Percentiles rank a stretch among this genome's conserved stretches.
Evolutionary conservation across 1,140 invertebrate genomes (phyloP).

Genomic region (Araneus ventricosus): DNA sequence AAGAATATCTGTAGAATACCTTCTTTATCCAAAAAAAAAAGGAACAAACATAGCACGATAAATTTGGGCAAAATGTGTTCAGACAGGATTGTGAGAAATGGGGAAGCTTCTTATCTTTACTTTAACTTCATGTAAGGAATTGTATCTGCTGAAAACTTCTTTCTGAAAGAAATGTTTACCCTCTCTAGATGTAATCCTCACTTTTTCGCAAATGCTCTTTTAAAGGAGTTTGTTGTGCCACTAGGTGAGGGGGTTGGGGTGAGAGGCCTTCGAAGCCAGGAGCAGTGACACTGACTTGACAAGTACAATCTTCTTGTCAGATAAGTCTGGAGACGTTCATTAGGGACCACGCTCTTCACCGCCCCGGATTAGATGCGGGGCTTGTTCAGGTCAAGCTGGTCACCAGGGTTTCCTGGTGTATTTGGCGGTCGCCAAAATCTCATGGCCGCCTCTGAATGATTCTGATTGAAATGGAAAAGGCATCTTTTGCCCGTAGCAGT

Average conservation of each 20-base stretch:
- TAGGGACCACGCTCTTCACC: constrained; percentile 66
- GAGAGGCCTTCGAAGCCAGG: neutral
- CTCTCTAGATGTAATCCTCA: neutral
- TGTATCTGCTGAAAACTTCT: constrained; percentile 6
- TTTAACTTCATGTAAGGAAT: neutral
- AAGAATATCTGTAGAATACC: too few species aligned
- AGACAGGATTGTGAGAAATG: too few species aligned
- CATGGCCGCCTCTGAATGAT: neutral
- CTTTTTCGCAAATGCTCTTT: constrained; percentile 29
- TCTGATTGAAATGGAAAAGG: neutral
- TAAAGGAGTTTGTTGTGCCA: constrained; percentile 19
- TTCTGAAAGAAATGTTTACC: neutral
- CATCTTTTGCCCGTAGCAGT: neutral
- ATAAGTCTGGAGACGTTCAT: constrained; percentile 65
- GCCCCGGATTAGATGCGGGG: constrained; percentile 68
- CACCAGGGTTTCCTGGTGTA: constrained; percentile 23
- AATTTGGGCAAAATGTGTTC: too few species aligned
- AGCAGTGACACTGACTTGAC: constrained; percentile 58
- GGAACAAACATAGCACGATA: too few species aligned
- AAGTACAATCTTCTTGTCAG: constrained; percentile 75
- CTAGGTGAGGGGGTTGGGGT: neutral
- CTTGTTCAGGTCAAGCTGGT: constrained; percentile 61
- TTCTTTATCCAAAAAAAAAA: too few species aligned
- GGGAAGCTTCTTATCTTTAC: neutral
- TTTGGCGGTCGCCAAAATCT: constrained; percentile 66